Conservation (phyloP, 2,797 vertebrate species). For the Esox masquinongy region DNA sequence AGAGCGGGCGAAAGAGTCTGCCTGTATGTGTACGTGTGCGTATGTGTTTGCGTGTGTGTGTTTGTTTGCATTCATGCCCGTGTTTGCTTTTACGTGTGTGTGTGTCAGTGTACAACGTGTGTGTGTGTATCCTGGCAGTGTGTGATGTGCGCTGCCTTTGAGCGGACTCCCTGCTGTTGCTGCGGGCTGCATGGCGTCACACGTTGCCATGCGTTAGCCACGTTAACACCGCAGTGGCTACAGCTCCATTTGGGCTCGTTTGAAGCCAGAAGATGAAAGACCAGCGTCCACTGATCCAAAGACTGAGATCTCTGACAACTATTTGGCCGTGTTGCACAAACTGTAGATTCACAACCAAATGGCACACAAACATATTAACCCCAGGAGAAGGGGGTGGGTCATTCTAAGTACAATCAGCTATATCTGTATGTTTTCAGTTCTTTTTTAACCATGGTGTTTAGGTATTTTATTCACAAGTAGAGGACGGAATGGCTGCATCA, state of each 20-base stretch:
- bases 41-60: slow-evolving; percentile 7
- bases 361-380: slow-evolving; percentile 46
- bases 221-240: slow-evolving; percentile 44
- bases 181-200: slow-evolving; percentile 55
- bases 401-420: background rate
- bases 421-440: background rate
- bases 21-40: background rate
- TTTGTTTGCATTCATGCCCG: slow-evolving; percentile 28
- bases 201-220: slow-evolving; percentile 46
- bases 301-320: slow-evolving; percentile 49
- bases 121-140: background rate
- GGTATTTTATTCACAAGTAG: background rate
- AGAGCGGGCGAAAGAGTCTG: background rate
- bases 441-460: background rate
- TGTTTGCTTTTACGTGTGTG: slow-evolving; percentile 24
- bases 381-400: slow-evolving; percentile 11
- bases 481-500: background rate
- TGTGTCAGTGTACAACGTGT: slow-evolving; percentile 3
- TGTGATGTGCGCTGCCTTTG: slow-evolving; percentile 39
- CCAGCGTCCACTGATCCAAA: slow-evolving; percentile 18
- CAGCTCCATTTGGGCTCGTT: slow-evolving; percentile 66
- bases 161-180: slow-evolving; percentile 57
- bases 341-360: slow-evolving; percentile 34
- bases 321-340: slow-evolving; percentile 44
- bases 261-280: slow-evolving; percentile 69